Evolutionary conservation across 2,797 vertebrate genomes (phyloP), one percentile per base, ranked within the genome.

Genomic region (Anguilla obscura): DNA sequence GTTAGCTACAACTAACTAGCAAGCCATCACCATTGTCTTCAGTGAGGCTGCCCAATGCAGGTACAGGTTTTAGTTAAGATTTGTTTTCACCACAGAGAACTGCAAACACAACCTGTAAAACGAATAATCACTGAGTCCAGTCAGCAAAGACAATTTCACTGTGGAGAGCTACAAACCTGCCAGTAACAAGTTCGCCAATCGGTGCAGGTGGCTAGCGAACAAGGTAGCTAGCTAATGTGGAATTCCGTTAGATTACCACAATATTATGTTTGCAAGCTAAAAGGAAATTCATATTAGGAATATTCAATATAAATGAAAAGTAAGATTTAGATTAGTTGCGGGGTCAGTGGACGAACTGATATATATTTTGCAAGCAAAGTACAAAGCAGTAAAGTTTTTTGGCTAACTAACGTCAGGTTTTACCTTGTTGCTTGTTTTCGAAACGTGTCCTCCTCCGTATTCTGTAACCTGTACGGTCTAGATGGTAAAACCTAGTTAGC

Each of bases 401-500:
- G 21, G 79, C 5, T 16, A 33, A 27, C 16, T 60, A n/a, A 69
- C 40, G 50, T 52, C 9, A 27, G 84, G 56, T 56, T 52, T 71
- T 88, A 85, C 87, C 87, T 88, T 66, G 80, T 88, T 10, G 10
- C 87, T 88, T 66, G 80, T 88, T 76, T 85, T 48, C 12, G 24
- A 60, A 85, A 88, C 69, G 87, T 36, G 86, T 74, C 30, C 48
- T 80, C 82, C 82, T 60, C 33, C 87, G n/a, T 40, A 74, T 40
- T 88, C 50, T 60, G 74, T 50, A 79, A 80, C 21, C n/a, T 63
- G 24, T 21, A 84, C 3, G 82, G 24, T 56, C 9, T 30, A 16
- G 14, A 56, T 54, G 24, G 24, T n/a, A 12, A 54, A 52, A 52
- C 50, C 10, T 48, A 80, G 14, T 18, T 36, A 14, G 21, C 76